Conservation (phyloP, 2,113 vertebrate species). For the Mustela lutreola region DNA sequence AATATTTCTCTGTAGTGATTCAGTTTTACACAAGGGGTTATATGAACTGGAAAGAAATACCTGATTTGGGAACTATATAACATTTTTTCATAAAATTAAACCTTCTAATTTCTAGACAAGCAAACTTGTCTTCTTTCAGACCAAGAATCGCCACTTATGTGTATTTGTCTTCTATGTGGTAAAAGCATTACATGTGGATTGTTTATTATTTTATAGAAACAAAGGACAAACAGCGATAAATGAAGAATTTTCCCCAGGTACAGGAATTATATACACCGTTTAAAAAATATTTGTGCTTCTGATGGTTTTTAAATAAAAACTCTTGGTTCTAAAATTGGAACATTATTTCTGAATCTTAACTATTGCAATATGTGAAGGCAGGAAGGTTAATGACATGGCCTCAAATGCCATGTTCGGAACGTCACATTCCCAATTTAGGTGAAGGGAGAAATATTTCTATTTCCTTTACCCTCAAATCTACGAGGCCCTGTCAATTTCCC, state of each 20-base stretch:
- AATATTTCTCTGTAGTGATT: slow-evolving; percentile 39
- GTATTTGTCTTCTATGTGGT: slow-evolving; percentile 68
- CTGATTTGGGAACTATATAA: slow-evolving; percentile 59
- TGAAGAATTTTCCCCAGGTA: slow-evolving; percentile 14
- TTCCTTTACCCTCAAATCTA: neutral
- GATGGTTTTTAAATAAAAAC: slow-evolving; percentile 61
- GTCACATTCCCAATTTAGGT: slow-evolving; percentile 12
- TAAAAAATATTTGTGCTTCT: slow-evolving; percentile 67
- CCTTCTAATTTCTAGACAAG: slow-evolving; percentile 67
- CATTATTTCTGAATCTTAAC: slow-evolving; percentile 66
- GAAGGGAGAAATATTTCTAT: slow-evolving; percentile 16
- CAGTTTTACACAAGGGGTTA: slow-evolving; percentile 62
- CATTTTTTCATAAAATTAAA: slow-evolving; percentile 48
- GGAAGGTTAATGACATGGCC: neutral
- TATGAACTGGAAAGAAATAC: slow-evolving; percentile 49
- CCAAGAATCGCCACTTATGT: slow-evolving; percentile 45
- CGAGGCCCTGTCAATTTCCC: neutral
- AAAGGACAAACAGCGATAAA: slow-evolving; percentile 58
- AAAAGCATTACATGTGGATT: slow-evolving; percentile 51
- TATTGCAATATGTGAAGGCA: slow-evolving; percentile 15
- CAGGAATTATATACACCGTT: slow-evolving; percentile 36
- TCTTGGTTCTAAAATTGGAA: slow-evolving; percentile 61
- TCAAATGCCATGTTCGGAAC: neutral
- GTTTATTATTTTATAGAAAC: slow-evolving; percentile 68
- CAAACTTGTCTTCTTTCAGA: slow-evolving; percentile 62